Base-by-base conservation (phyloP, 1,140 invertebrate genomes). In the Papilio aristodemus region DNA sequence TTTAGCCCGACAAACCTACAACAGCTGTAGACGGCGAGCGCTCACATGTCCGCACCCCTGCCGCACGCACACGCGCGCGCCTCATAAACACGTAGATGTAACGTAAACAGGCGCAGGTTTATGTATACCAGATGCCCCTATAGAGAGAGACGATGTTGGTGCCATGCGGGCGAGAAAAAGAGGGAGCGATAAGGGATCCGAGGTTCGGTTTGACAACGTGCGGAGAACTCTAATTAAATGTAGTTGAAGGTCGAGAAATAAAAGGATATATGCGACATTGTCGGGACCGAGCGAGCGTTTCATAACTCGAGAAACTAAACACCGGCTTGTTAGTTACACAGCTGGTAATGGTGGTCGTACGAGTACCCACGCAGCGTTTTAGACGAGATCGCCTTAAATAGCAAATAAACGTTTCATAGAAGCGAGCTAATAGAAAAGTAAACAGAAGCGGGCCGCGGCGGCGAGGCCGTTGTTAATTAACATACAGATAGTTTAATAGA, bases 401-500 rank as follows among this genome's bases (percentile, higher is more conserved):
- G 80, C 71, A 77, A 84, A 80, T 73, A 75, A 77, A 84, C 74
- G 80, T 80, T 83, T 78, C 79, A 76, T 83, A 79, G 74, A 74
- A 75, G 76, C 70, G 60, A 74, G 80, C 84, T 84, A 84, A 90
- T 80, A 85, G 85, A 82, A 85, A 89, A 82, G 82, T 84, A 88
- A 89, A 89, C 83, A 86, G 76, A 81, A 68, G 68, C 78, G 71
- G 70, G 75, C 78, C 69, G 79, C 76, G 69, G 69, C 79, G 74
- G 71, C 84, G 89, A 88, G 86, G 87, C 83, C 87, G 84, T 85
- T 88, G 85, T 90, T 91, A 91, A 91, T 91, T 90, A 90, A 88
- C 89, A 91, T 91, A 90, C 85, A 91, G 85, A 90, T 90, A 91
- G 86, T 90, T 91, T 91, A 90, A 90, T 91, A 90, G 88, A 90